phyloP scores from a whole-genome alignment of 23 tunicate species.

The Trididemnum clinides region DNA sequence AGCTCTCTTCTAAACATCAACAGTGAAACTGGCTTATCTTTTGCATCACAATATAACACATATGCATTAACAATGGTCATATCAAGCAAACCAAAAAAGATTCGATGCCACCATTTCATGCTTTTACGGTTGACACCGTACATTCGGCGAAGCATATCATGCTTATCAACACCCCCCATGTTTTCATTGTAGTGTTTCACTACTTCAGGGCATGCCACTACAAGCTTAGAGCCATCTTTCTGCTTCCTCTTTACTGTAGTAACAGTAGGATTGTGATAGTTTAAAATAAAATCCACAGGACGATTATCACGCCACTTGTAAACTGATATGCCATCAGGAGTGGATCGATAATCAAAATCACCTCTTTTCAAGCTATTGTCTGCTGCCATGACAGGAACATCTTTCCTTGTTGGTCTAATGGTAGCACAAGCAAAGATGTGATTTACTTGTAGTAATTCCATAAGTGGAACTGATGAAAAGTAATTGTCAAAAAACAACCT shows the following conservation, averaged over 20 bases:
- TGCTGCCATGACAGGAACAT: background rate
- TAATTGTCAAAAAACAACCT: conserved; percentile 23
- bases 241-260: background rate
- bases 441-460: background rate
- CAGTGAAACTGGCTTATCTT: background rate
- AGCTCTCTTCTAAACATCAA: background rate
- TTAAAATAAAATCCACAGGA: conserved; percentile 32
- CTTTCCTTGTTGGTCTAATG: conserved; percentile 7
- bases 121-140: conserved; percentile 7
- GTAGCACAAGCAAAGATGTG: conserved; percentile 31
- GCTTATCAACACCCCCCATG: conserved; percentile 26
- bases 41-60: background rate
- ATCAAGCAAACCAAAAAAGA: conserved; percentile 24
- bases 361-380: conserved; percentile 1
- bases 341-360: conserved; percentile 2
- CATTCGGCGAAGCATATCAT: background rate
- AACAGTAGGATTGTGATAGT: background rate
- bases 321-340: background rate
- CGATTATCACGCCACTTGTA: conserved; percentile 11
- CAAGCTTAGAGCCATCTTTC: background rate
- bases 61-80: conserved; percentile 1
- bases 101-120: conserved; percentile 19
- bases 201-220: background rate
- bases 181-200: conserved; percentile 7
- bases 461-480: background rate